A percentile compares a stretch with the other conserved stretches of the same genome.
Conservation (phyloP, 2,797 vertebrate genomes). For the Cephalopachus bancanus region DNA sequence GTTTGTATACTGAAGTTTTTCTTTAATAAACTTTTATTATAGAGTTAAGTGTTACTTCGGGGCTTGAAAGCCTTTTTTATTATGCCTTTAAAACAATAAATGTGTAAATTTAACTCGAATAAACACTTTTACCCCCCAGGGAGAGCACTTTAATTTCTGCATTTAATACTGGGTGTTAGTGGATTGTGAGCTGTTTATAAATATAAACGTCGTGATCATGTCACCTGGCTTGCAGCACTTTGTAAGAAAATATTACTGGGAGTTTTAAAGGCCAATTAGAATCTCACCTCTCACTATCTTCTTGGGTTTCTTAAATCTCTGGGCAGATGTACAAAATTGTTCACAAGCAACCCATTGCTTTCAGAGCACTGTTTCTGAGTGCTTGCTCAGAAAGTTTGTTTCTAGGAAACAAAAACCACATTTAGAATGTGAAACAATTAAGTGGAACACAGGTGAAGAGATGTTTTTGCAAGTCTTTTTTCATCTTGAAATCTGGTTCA, state of each 20-base stretch:
- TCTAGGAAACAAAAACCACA: background rate
- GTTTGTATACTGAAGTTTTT: slow-evolving; percentile 56
- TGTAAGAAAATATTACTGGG: background rate
- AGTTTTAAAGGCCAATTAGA: background rate
- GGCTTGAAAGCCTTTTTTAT: slow-evolving; percentile 55
- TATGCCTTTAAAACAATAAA: slow-evolving; percentile 70
- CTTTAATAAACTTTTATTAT: slow-evolving; percentile 64
- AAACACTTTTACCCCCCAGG: background rate
- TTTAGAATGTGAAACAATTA: background rate
- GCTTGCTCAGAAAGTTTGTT: slow-evolving; percentile 18
- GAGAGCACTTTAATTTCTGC: background rate
- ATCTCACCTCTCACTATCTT: accelerated
- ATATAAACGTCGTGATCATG: background rate
- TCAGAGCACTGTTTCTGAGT: background rate
- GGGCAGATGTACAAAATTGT: background rate
- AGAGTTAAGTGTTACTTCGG: slow-evolving; percentile 46
- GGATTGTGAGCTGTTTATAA: background rate
- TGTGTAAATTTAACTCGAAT: slow-evolving; percentile 38
- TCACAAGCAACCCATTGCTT: background rate
- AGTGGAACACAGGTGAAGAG: background rate
- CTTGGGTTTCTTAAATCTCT: background rate
- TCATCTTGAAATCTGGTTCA: background rate
- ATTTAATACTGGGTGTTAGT: background rate
- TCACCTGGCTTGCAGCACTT: background rate
- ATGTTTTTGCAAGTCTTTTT: background rate